Base-by-base conservation (phyloP, 2,888 invertebrate genomes). In the Luperina nickerlii region DNA sequence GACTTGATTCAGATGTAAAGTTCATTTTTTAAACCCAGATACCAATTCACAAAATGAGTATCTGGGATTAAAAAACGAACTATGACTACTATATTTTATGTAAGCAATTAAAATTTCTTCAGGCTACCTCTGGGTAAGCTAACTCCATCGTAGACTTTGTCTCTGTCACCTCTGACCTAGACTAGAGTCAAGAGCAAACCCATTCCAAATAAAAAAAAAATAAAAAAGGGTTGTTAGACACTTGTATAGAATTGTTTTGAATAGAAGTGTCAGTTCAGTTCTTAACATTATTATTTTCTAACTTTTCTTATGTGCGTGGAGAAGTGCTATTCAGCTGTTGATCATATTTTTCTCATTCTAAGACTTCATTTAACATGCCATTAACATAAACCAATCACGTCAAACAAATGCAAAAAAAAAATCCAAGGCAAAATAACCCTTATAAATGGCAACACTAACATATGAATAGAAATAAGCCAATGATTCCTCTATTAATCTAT, bases 401-500 rank as follows among this genome's bases (percentile, higher is more conserved):
- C 6, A 2, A 4, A 63, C 18, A 71, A 60, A 71, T 32, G 51
- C 63, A 63, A 72, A 82, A 69, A 54, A 83, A 51, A 73, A 51
- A 75, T 13, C 42, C 15, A 48, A 63, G 38, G 20, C 24, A 18
- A 73, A 80, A 83, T 76, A 81, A 70, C 67, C 63, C 68, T 79
- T 81, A 87, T 76, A 79, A 80, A 83, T 77, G 71, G 72, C 79
- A 75, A 75, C 71, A 84, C 84, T 81, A 81, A 81, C 76, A 77
- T 79, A 82, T 82, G 78, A 76, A 79, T 84, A 88, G 77, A 79
- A 78, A 85, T 90, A 90, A 88, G 86, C 87, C 89, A 90, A 92
- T 92, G 90, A 91, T 89, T 90, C 89, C 83, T 88, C 90, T 92
- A 91, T 90, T 92, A 90, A 83, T 88, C 90, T 92, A 91, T 90